Evolutionary conservation across 2,113 vertebrate genomes (phyloP), one percentile per base, ranked within the genome.

Genomic region (Bagarius yarrelli): DNA sequence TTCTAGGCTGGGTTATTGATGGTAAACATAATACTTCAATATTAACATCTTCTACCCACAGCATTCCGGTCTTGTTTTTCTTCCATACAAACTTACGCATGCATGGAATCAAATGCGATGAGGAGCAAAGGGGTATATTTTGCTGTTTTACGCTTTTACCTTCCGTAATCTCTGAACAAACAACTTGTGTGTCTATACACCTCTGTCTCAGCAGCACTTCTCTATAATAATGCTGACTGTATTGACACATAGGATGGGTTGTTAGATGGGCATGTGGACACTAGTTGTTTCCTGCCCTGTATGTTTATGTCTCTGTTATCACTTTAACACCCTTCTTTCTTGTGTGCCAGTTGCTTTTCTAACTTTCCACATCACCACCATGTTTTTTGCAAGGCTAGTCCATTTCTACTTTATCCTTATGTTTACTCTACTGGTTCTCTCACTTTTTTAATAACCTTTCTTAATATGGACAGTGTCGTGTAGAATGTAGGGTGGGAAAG

Each of bases 11-110:
- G 16, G 53, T 82, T 86, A 86, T 81, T 84, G 77, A 85, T 84
- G 83, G 80, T 78, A 81, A 85, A 84, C 67, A 71, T 83, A 83
- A 79, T 85, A 85, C 80, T 83, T 78, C 73, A 75, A 67, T 80
- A 80, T 85, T 83, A 86, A 77, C 53, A 8, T 70, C 57, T 60
- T 79, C 75, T 84, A 73, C 74, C 82, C 36, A 25, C 55, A n/a
- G 25, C 30, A 36, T 83, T 73, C 61, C 19, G 59, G 47, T 72
- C 8, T 36, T 63, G 61, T 66, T 61, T 34, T 76, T 23, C 55
- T 14, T 64, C 12, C 44, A 85, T 30, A 76, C 40, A 47, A 64
- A 64, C 8, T 52, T 50, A 78, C 56, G 64, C 76, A 83, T 74
- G 47, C 66, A 71, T 59, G 50, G 76, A 60, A 57, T 71, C 36